Evolutionary conservation across 2,888 invertebrate genomes (phyloP).

Genomic region (Lysandra coridon): DNA sequence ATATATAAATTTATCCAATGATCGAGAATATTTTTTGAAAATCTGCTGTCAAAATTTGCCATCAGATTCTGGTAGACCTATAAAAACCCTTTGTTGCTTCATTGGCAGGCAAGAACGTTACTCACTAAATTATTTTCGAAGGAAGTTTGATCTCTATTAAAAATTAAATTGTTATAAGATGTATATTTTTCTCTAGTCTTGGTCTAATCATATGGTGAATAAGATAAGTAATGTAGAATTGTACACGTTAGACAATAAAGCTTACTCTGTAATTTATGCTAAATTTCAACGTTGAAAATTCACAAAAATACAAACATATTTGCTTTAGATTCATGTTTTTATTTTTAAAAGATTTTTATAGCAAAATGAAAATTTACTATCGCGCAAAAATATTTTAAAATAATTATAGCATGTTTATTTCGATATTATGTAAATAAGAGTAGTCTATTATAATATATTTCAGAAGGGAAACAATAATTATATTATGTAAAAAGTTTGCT

Average conservation of each 20-base stretch:
- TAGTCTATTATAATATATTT: not conserved
- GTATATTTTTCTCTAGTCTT: conserved; percentile 11
- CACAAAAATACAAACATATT: not conserved
- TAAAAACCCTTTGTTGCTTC: not conserved
- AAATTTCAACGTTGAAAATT: not conserved
- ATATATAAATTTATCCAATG: too few relatives aligned
- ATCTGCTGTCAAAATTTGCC: too few relatives aligned
- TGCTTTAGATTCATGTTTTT: not conserved
- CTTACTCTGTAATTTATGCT: not conserved
- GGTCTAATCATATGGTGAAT: not conserved
- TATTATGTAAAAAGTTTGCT: not conserved
- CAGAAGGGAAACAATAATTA: not conserved
- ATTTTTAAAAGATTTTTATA: not conserved
- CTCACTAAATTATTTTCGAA: not conserved
- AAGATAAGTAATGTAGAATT: not conserved
- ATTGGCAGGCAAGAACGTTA: not conserved
- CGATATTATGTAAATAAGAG: not conserved
- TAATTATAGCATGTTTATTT: not conserved
- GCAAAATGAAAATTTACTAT: not conserved
- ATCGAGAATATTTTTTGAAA: too few relatives aligned
- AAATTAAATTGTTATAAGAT: not conserved
- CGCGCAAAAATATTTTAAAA: not conserved
- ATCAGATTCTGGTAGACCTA: too few relatives aligned
- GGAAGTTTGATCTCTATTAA: conserved; percentile 3
- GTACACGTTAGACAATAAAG: conserved; percentile 19